Percentiles rank a stretch among this genome's conserved stretches.
Evolutionary conservation across 2,888 invertebrate species (phyloP).

Genomic region (Antheraea assamensis): DNA sequence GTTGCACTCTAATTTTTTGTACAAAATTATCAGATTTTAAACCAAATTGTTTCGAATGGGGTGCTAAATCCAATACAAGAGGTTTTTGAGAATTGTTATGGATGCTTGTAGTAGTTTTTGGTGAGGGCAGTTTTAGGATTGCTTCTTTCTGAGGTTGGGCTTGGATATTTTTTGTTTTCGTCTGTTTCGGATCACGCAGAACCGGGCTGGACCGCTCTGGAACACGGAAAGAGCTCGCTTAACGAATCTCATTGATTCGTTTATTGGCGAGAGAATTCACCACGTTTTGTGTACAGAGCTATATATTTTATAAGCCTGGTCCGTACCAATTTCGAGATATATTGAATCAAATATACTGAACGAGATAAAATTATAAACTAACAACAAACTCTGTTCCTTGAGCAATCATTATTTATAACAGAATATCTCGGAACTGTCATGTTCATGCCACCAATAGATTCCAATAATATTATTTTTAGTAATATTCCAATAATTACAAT

Average conservation of each 20-base stretch:
- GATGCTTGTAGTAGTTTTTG: conserved; percentile 30
- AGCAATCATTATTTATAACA: no score
- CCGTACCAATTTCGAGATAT: conserved; percentile 15
- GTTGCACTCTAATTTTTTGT: conserved; percentile 12
- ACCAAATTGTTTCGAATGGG: conserved; percentile 16
- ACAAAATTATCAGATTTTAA: conserved; percentile 14
- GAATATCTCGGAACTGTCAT: no score
- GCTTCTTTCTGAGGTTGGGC: conserved; percentile 40
- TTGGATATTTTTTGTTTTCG: conserved; percentile 43
- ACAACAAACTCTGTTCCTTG: no score
- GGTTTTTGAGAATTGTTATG: conserved; percentile 29
- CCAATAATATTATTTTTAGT: neutral
- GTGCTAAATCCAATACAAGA: conserved; percentile 25
- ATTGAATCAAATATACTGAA: neutral
- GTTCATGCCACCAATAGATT: neutral
- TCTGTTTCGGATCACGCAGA: conserved; percentile 39
- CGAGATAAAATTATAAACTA: neutral
- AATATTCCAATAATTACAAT: neutral
- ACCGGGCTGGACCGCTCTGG: conserved; percentile 54
- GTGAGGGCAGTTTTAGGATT: conserved; percentile 24
- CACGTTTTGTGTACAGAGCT: conserved; percentile 14
- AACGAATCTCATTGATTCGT: conserved; percentile 58
- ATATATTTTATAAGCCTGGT: conserved; percentile 22
- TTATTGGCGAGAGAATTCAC: conserved; percentile 29
- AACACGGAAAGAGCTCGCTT: conserved; percentile 63